phyloP scores from a whole-genome alignment of 2,797 vertebrate species.

The Pteronotus mesoamericanus region DNA sequence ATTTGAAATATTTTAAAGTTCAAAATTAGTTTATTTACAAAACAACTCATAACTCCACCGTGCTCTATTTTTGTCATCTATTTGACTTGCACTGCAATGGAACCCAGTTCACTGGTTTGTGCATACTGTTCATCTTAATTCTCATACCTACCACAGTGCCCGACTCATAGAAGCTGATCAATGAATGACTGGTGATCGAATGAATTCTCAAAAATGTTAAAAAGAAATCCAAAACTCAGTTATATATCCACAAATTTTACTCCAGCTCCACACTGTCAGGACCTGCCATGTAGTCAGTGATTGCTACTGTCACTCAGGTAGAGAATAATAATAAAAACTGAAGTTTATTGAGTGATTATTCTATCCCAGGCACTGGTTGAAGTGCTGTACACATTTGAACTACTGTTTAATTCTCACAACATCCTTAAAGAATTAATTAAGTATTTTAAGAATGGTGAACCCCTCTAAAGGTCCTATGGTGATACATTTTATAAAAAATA shows the following conservation, averaged over 20 bases:
- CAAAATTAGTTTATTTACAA: background rate
- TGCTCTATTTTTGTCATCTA: background rate
- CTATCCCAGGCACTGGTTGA: background rate
- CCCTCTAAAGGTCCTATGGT: background rate
- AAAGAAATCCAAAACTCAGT: background rate
- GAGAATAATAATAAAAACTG: conserved; percentile 6
- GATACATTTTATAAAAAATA: background rate
- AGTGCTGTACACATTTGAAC: background rate
- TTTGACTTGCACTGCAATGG: background rate
- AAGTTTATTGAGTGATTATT: background rate
- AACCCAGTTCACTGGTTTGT: background rate
- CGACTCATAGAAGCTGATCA: background rate
- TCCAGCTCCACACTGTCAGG: background rate
- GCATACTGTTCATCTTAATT: background rate
- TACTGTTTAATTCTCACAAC: background rate
- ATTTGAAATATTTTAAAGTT: conserved; percentile 20
- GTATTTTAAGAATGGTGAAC: background rate
- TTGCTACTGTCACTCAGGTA: background rate
- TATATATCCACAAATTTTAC: background rate
- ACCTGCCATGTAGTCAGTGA: background rate
- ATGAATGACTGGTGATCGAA: background rate
- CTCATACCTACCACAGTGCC: too few species aligned
- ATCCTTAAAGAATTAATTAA: background rate
- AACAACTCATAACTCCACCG: background rate
- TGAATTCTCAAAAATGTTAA: background rate